Base-by-base conservation (phyloP, 37 sponge, comb jelly and placozoan genomes). In the Bolinopsis microptera region DNA sequence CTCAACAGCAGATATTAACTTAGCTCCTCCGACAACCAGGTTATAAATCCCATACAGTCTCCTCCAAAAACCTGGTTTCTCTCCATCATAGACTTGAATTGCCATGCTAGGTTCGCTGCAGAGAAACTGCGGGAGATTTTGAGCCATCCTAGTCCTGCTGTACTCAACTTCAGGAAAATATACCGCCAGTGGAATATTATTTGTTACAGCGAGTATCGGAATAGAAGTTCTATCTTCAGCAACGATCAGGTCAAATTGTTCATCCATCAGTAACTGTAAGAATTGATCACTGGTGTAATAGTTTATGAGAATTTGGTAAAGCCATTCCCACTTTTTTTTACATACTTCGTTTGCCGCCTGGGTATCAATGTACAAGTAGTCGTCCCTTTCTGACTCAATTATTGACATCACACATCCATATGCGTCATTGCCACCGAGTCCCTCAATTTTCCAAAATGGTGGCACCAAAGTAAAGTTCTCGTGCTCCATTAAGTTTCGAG, bases 241-340 rank as follows among this genome's bases (percentile, higher is more conserved):
- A 1, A 86, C 36, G 18, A 86, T 41, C 27, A 86, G 48, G 31
- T 86, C 90, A 27, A 86, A 86, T n/a, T 2, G 2, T 24, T 86
- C 18, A 5, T 38, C 28, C 30, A 22, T 3, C 2, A 86, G 22
- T 25, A 86, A 86, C 1, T 38, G 28, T 3, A 16, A 0, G 61
- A 86, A 86, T 24, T 86, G 40, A 18, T 18, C 30, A 27, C 90
- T 34, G 31, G 61, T 86, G 61, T 86, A 86, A 27, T 41, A 86
- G 35, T 41, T 30, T n/a, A 86, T n/a, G 28, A 86, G 26, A 9
- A 24, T 24, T 2, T 22, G 30, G 30, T 86, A 86, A 3, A 86
- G 23, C 23, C 23, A 0, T 0, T 36, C 2, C 90, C 90, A 86
- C 0, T 25, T 48, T 86, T 40, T 38, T 27, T 48, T 38, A n/a